These are phyloP conservation scores for Pharmacophagus antenor DNA, from an alignment of 2,888 invertebrate species.

Conservation along the genomic window DNA sequence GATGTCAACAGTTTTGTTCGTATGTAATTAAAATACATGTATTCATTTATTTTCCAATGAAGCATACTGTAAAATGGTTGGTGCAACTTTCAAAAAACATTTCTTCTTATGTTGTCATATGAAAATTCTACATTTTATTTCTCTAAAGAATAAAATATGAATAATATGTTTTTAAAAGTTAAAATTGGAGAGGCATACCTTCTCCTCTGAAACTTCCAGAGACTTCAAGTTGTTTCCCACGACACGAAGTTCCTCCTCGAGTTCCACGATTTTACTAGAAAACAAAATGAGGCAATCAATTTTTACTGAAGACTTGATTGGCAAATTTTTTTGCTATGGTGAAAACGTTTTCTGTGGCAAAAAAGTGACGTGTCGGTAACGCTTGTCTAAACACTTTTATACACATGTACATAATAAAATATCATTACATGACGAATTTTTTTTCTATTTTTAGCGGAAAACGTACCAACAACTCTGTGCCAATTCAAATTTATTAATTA, in stretches of 20 bases:
- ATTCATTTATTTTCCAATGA: neutral
- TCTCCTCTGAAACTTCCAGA: constrained; percentile 99
- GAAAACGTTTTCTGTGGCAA: too few species aligned
- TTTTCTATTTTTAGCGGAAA: too few species aligned
- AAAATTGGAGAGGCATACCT: constrained; percentile 83
- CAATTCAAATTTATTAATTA: too few species aligned
- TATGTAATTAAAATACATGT: too few species aligned
- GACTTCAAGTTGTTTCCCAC: constrained; percentile 99
- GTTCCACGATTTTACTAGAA: constrained; percentile 98
- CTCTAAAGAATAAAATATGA: neutral
- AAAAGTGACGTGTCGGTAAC: too few species aligned
- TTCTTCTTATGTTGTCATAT: neutral
- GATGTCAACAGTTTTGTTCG: too few species aligned
- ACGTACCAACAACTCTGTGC: too few species aligned
- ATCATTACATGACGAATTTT: too few species aligned
- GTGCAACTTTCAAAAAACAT: neutral
- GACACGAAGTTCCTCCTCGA: constrained; percentile 99
- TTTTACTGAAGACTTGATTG: constrained; percentile 45
- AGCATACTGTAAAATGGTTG: neutral
- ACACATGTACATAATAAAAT: too few species aligned
- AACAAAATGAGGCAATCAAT: constrained; percentile 53
- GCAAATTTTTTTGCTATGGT: neutral
- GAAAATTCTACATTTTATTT: neutral
- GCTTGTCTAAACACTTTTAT: too few species aligned
- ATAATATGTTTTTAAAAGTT: neutral